Percentiles rank a stretch among this genome's conserved stretches.
phyloP scores from a whole-genome alignment of 2,113 vertebrate genomes.

The Plecturocebus donacophilus region DNA sequence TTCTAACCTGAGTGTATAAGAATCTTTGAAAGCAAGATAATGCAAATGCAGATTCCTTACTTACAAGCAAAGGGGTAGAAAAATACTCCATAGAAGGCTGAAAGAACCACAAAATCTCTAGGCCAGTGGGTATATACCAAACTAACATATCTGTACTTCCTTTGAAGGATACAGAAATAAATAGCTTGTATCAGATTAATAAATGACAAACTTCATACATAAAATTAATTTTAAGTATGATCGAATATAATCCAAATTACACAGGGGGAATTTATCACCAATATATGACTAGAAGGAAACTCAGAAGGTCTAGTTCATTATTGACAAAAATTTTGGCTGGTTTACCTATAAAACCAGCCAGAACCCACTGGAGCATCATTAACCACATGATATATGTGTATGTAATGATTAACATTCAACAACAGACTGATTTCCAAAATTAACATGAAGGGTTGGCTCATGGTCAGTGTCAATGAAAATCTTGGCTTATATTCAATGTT shows the following conservation, averaged over 20 bases:
- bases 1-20: neutral
- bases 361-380: neutral
- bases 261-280: neutral
- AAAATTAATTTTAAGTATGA: neutral
- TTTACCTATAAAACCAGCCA: neutral
- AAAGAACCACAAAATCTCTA: neutral
- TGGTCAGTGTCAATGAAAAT: constrained; percentile 22
- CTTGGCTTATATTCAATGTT: neutral
- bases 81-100: neutral
- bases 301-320: neutral
- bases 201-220: neutral
- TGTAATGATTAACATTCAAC: neutral
- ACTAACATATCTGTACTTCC: neutral
- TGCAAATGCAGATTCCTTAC: neutral
- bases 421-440: neutral
- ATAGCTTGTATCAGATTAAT: neutral
- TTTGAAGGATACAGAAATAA: neutral
- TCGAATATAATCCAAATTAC: neutral
- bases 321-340: neutral
- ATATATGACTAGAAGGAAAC: neutral
- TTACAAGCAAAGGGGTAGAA: neutral
- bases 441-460: neutral
- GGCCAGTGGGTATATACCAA: neutral
- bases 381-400: neutral
- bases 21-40: neutral